Conservation (phyloP, 2,797 vertebrate species). For the Sarcoramphus papa region DNA sequence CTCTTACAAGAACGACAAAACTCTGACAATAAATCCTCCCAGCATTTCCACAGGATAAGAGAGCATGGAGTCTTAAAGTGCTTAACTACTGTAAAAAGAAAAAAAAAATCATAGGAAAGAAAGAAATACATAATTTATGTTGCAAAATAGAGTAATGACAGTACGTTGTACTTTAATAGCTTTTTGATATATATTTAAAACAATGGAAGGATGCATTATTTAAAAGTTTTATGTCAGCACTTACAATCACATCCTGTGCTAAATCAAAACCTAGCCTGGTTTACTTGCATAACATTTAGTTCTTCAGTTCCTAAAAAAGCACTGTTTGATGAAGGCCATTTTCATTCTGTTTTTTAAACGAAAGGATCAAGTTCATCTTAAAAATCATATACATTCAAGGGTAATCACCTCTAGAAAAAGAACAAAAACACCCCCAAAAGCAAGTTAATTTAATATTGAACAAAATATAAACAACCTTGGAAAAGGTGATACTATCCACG, state of each 20-base stretch:
- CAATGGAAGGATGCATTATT: background rate
- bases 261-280: slow-evolving; percentile 5
- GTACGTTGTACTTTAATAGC: background rate
- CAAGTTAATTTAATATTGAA: slow-evolving; percentile 73
- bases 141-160: slow-evolving; percentile 31
- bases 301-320: background rate
- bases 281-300: background rate
- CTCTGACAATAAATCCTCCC: background rate
- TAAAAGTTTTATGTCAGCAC: background rate
- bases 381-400: slow-evolving; percentile 43
- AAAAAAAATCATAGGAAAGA: background rate
- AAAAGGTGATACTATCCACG: slow-evolving; percentile 54
- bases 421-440: background rate
- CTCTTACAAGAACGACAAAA: background rate
- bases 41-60: background rate
- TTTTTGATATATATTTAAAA: slow-evolving; percentile 32
- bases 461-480: slow-evolving; percentile 74
- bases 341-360: slow-evolving; percentile 20
- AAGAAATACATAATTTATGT: slow-evolving; percentile 4
- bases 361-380: slow-evolving; percentile 5
- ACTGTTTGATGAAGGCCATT: slow-evolving; percentile 33
- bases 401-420: slow-evolving; percentile 42
- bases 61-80: slow-evolving; percentile 28
- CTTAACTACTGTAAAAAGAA: slow-evolving; percentile 12
- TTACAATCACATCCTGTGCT: background rate